Base-by-base conservation (phyloP, 2,888 invertebrate species). In the Entomobrya multifasciata region DNA sequence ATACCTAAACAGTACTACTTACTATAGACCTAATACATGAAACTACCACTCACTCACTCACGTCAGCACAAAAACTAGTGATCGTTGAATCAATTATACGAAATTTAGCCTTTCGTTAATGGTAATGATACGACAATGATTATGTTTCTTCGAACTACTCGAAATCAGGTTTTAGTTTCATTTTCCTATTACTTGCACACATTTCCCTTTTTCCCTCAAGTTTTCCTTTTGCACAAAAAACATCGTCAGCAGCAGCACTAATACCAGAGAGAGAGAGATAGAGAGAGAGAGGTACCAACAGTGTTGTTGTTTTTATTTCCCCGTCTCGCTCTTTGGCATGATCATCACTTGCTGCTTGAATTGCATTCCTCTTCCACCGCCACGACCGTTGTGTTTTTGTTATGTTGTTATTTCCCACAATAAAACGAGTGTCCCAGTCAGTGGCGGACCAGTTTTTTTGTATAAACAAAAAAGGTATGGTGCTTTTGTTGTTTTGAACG, bases 71-170 rank as follows among this genome's bases (percentile, higher is more conserved):
- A 36, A 4, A 36, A 36, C 36, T 6, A 36, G 36, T 77, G 87
- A 83, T 82, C 72, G 65, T 52, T 79, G 78, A 87, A 83, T 87
- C 87, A 87, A 87, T 87, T 87, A 87, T 83, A 83, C 47, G 70
- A 77, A 65, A 82, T 87, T 79, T 41, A 62, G 82, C 62, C 41
- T 74, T 78, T 83, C 57, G 78, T 78, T 87, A 87, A 83, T 83
- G 83, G 72, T 87, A 87, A 87, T 87, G 87, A 83, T 87, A 87
- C 83, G 83, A 74, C 87, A 83, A 87, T 87, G 78, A 74, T 87
- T 87, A 78, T 83, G 83, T 83, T 82, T 62, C 27, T 62, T 78
- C 62, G 62, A 70, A 20, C 60, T 41, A 5, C 41, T 72, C 52
- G 52, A 83, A 82, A 87, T 83, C 78, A 72, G 44, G 79, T 27